Evolutionary conservation across 2,113 vertebrate species (phyloP).

Genomic region (Abramis brama): DNA sequence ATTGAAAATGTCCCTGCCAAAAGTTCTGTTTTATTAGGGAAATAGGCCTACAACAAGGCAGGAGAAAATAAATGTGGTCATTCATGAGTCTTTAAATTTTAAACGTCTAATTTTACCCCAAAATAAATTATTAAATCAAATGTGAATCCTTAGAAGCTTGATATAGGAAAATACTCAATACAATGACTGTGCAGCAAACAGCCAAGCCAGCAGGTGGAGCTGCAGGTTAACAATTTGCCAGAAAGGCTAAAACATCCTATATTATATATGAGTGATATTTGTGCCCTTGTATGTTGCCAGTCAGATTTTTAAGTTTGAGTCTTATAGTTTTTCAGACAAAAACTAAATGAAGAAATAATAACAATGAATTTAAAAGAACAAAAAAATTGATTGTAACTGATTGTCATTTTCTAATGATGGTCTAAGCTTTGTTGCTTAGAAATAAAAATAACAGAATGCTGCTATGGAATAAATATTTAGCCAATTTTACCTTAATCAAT

Average conservation of each 20-base stretch:
- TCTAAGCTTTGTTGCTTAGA: background rate
- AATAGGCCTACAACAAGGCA: too few relatives aligned
- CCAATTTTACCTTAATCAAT: background rate
- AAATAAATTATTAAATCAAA: too few relatives aligned
- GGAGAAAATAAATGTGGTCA: too few relatives aligned
- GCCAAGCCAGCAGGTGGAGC: conserved; percentile 11
- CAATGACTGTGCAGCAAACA: background rate
- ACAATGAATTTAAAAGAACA: background rate
- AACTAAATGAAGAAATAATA: background rate
- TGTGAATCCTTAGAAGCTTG: background rate
- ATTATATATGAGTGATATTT: background rate
- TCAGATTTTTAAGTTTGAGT: background rate
- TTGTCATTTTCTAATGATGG: background rate
- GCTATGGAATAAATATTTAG: background rate
- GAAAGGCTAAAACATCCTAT: background rate
- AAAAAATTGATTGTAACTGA: background rate
- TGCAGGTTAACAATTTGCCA: background rate
- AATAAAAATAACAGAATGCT: background rate
- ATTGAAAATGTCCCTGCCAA: too few relatives aligned
- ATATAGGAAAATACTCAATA: background rate
- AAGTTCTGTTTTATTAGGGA: too few relatives aligned
- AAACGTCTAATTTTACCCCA: too few relatives aligned
- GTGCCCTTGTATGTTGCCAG: background rate
- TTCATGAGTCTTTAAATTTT: too few relatives aligned
- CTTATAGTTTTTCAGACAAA: background rate